Evolutionary conservation across 2,113 vertebrate species (phyloP).

Genomic region (Protobothrops mucrosquamatus): DNA sequence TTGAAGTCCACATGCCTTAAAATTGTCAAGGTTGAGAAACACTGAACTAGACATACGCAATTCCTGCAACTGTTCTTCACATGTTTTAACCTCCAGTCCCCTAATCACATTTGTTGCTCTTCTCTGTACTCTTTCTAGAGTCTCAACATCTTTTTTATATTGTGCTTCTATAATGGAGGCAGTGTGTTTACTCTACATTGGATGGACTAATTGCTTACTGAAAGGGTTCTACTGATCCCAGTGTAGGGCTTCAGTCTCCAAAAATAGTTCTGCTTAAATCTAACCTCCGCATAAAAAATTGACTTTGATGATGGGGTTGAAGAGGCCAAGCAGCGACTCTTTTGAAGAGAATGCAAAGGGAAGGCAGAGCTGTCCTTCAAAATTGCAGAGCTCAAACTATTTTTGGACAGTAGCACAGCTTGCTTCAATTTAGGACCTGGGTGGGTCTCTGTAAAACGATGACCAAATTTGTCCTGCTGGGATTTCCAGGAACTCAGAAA

Average conservation of each 20-base stretch:
- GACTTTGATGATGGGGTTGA: conserved; percentile 55
- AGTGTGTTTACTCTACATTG: conserved; percentile 47
- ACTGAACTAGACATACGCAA: neutral
- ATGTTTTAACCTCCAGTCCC: neutral
- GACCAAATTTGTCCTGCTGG: conserved; percentile 32
- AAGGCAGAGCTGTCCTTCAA: neutral
- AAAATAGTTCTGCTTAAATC: conserved; percentile 60
- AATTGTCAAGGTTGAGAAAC: too few relatives aligned
- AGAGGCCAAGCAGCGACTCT: conserved; percentile 50
- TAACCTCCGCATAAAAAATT: conserved; percentile 57
- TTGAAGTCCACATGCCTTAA: too few relatives aligned
- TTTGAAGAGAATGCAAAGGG: conserved; percentile 35
- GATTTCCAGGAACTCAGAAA: conserved; percentile 42
- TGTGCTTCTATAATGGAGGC: conserved; percentile 41
- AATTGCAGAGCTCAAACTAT: neutral
- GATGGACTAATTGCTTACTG: conserved; percentile 34
- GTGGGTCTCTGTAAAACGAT: conserved; percentile 33
- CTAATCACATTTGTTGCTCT: neutral
- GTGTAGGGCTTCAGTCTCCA: conserved; percentile 49
- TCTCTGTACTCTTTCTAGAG: neutral
- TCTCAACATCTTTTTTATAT: neutral
- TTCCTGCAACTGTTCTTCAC: neutral
- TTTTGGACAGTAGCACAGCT: conserved; percentile 44
- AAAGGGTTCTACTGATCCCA: conserved; percentile 50
- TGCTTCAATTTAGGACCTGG: conserved; percentile 31